Base-by-base conservation (phyloP, 2,888 invertebrate species). In the Pterostichus madidus region DNA sequence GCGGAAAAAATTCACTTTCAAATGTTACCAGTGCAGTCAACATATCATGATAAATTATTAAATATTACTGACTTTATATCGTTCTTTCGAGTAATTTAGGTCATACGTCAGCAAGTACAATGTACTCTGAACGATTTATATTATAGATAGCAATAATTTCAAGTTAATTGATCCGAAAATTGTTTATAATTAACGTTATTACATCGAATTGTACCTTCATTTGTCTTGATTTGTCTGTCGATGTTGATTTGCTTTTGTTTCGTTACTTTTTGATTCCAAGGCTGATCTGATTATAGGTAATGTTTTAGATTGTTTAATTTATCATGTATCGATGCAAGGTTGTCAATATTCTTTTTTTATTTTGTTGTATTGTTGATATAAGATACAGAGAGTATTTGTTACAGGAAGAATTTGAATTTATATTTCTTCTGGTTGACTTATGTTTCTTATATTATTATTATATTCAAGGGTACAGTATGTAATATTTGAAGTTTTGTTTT, bases 21-120 rank as follows among this genome's bases (percentile, higher is more conserved):
- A 76, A 76, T 76, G 76, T 76, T 53, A 56, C 56, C 56, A 56
- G 56, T 71, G 68, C 68, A 44, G 68, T 44, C 68, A 71, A 71
- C 68, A 71, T 75, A 75, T n/a, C 75, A n/a, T 76, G 56, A 76
- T 76, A 76, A 76, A 76, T 76, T 76, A 76, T 76, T 76, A 56
- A 76, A 53, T 76, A 76, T 56, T 76, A 44, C 68, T 56, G 44
- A 44, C 39, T 71, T 71, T 17, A 53, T 49, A 75, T 31, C 64
- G 64, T 13, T 31, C 64, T 15, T 31, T 64, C 35, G 2, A 64
- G 35, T 75, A 75, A 75, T 52, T 56, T 53, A 76, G 76, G 76
- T 76, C 76, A 76, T 32, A 32, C 39, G 35, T 71, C 68, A 64
- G 32, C 13, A 15, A 71, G 46, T 71, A 71, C 68, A 71, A 71